Evolutionary conservation across 2,888 invertebrate species (phyloP).

Genomic region (Eristalinus aeneus): DNA sequence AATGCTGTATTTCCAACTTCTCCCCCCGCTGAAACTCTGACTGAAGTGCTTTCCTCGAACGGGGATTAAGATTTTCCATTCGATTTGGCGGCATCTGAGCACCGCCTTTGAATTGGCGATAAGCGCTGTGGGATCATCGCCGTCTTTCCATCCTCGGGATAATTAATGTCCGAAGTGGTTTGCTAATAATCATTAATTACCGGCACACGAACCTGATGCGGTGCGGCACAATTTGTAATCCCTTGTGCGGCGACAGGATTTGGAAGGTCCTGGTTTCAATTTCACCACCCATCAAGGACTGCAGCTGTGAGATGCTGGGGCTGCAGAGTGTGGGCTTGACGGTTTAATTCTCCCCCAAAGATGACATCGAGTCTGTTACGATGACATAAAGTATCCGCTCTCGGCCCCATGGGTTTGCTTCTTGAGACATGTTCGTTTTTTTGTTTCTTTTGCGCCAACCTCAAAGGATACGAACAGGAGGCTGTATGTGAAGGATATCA

Average conservation of each 20-base stretch:
- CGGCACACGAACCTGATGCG: background rate
- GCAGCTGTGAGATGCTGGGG: background rate
- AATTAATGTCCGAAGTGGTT: slow-evolving; percentile 28
- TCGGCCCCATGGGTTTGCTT: slow-evolving; percentile 32
- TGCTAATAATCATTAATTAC: slow-evolving; percentile 45
- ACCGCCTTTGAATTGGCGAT: background rate
- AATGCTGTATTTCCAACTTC: background rate
- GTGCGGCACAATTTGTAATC: slow-evolving; percentile 18
- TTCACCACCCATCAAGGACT: slow-evolving; percentile 29
- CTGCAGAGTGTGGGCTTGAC: background rate
- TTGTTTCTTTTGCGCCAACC: slow-evolving; percentile 24
- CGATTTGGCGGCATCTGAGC: background rate
- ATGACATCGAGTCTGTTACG: slow-evolving; percentile 30
- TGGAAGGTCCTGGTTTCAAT: slow-evolving; percentile 23
- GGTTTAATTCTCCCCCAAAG: background rate
- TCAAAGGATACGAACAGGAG: slow-evolving; percentile 15
- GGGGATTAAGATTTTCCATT: background rate
- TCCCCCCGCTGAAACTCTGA: background rate
- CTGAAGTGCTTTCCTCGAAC: background rate
- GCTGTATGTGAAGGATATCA: slow-evolving; percentile 10
- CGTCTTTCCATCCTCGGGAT: background rate
- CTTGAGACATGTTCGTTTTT: slow-evolving; percentile 36
- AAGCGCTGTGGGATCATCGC: slow-evolving; percentile 7
- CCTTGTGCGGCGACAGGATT: background rate
- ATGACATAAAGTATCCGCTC: slow-evolving; percentile 11